Evolutionary conservation across 1,140 invertebrate species (phyloP).

Genomic region (Zeugodacus cucurbitae): DNA sequence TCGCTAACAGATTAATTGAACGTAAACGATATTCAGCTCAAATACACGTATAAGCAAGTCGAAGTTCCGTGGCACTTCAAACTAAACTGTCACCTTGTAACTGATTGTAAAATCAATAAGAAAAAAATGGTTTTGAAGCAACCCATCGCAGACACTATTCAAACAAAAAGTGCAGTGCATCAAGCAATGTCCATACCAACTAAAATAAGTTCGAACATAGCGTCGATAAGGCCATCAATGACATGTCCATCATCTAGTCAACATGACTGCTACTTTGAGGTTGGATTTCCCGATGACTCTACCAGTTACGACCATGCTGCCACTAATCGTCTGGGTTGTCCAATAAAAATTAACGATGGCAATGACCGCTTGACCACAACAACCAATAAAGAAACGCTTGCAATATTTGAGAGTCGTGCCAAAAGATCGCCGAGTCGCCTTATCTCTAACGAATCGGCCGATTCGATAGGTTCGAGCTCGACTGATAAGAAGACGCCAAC

Average conservation of each 20-base stretch:
- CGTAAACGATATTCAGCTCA: too few species aligned
- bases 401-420: constrained; percentile 48
- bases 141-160: not conserved
- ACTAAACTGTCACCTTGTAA: too few species aligned
- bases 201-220: too few species aligned
- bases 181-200: constrained; percentile 45
- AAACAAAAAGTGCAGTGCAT: constrained; percentile 50
- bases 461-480: constrained; percentile 58
- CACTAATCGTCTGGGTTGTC: constrained; percentile 51
- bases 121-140: constrained; percentile 21
- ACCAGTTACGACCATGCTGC: constrained; percentile 49
- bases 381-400: constrained; percentile 20
- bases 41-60: too few species aligned
- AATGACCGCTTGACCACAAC: not conserved
- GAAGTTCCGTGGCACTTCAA: not conserved
- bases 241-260: constrained; percentile 45
- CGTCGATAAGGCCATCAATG: constrained; percentile 41
- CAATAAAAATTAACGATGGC: constrained; percentile 53
- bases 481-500: constrained; percentile 60
- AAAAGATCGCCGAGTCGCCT: constrained; percentile 55
- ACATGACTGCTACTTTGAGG: constrained; percentile 60
- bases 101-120: too few species aligned
- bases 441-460: constrained; percentile 60
- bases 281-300: constrained; percentile 60
- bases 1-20: too few species aligned